Evolutionary conservation across 2,888 invertebrate genomes (phyloP).

Genomic region (Lepidochitona cinerea): DNA sequence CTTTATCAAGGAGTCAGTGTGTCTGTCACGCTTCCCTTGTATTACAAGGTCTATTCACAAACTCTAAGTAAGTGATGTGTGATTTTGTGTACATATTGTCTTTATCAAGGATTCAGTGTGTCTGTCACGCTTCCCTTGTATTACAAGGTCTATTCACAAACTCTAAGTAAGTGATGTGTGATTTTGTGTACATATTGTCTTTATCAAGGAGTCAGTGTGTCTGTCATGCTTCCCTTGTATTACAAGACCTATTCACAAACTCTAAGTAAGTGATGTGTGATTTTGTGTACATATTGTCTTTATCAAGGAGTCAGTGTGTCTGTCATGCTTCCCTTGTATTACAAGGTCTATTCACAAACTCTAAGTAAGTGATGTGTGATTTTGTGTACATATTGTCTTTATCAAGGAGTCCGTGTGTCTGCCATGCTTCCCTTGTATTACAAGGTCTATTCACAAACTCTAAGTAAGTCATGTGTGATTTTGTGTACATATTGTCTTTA

Average conservation of each 20-base stretch:
- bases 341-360: conserved; percentile 72
- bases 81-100: too few species aligned
- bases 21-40: neutral
- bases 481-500: neutral
- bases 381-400: neutral
- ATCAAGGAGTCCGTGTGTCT: neutral
- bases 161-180: neutral
- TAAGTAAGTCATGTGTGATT: neutral
- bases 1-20: neutral
- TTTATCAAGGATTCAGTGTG: conserved; percentile 76
- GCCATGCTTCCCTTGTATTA: neutral
- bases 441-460: neutral
- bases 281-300: conserved; percentile 67
- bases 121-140: conserved; percentile 76
- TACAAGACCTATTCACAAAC: conserved; percentile 71
- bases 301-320: conserved; percentile 76
- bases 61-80: neutral
- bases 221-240: conserved; percentile 75
- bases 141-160: conserved; percentile 72
- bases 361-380: neutral
- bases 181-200: neutral
- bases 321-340: conserved; percentile 76
- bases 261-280: neutral
- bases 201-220: conserved; percentile 77
- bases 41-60: neutral